A percentile compares a stretch with the other conserved stretches of the same genome.
Evolutionary conservation across 2,797 vertebrate genomes (phyloP).

Genomic region (Cossypha heuglini): DNA sequence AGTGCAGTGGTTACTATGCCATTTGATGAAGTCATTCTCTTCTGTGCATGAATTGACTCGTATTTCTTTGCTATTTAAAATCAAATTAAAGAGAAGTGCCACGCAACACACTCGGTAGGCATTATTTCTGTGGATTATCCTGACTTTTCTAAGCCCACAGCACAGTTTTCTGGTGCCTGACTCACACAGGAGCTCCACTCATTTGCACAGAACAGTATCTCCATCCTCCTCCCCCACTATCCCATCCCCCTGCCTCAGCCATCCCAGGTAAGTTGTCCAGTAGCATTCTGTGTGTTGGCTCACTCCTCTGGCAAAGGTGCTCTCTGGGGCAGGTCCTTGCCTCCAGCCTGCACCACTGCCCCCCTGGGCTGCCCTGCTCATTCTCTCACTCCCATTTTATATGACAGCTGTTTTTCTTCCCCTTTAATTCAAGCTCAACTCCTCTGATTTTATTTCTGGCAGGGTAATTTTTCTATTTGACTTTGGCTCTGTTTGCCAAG

Average conservation of each 20-base stretch:
- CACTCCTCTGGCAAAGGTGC: not conserved
- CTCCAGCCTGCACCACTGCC: rapidly evolving
- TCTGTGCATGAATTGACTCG: not conserved
- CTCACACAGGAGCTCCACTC: not conserved
- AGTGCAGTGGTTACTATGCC: not conserved
- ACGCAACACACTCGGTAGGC: rapidly evolving
- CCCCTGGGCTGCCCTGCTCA: not conserved
- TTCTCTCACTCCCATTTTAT: not conserved
- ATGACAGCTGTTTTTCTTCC: not conserved
- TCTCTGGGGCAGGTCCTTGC: not conserved
- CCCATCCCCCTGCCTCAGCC: not conserved
- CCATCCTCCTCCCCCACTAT: not conserved
- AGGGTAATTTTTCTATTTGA: not conserved
- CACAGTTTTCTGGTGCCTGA: not conserved
- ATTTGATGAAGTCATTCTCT: not conserved
- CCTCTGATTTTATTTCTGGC: not conserved
- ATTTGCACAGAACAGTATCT: not conserved
- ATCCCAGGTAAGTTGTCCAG: not conserved
- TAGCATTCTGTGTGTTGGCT: not conserved
- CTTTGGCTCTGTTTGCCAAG: not conserved
- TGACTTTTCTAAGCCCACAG: not conserved
- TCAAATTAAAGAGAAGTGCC: not conserved
- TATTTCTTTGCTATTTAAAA: slow-evolving; percentile 37
- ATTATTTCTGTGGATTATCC: not conserved
- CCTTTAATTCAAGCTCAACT: not conserved